phyloP scores from a whole-genome alignment of 2,113 vertebrate genomes.

The Laticauda laticaudata region DNA sequence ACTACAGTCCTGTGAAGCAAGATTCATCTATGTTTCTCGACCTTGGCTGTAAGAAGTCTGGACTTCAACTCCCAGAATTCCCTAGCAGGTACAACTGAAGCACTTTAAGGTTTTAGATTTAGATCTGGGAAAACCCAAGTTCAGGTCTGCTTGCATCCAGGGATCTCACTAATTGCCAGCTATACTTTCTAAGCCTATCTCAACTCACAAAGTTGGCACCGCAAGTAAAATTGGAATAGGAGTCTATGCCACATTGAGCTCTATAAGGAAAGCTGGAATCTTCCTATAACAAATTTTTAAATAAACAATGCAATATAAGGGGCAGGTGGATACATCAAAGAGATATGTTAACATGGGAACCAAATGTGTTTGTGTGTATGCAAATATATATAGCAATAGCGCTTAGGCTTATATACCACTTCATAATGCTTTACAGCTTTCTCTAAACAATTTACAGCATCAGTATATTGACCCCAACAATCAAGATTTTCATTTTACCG shows the following conservation, averaged over 20 bases:
- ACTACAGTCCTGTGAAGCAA: background rate
- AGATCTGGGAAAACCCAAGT: background rate
- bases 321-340: background rate
- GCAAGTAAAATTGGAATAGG: background rate
- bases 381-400: background rate
- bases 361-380: background rate
- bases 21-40: background rate
- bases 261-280: background rate
- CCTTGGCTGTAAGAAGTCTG: background rate
- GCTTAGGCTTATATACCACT: background rate
- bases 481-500: background rate
- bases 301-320: background rate
- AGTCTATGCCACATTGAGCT: background rate
- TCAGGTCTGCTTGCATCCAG: background rate
- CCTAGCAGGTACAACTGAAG: background rate
- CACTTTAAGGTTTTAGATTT: background rate
- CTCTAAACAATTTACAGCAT: background rate
- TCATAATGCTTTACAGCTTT: background rate
- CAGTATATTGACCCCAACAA: background rate
- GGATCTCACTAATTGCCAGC: background rate
- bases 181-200: background rate
- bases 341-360: background rate
- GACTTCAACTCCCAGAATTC: background rate
- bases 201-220: background rate
- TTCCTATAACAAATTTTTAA: background rate